Base-by-base conservation (phyloP, 2,113 vertebrate species). In the Odocoileus hemionus region DNA sequence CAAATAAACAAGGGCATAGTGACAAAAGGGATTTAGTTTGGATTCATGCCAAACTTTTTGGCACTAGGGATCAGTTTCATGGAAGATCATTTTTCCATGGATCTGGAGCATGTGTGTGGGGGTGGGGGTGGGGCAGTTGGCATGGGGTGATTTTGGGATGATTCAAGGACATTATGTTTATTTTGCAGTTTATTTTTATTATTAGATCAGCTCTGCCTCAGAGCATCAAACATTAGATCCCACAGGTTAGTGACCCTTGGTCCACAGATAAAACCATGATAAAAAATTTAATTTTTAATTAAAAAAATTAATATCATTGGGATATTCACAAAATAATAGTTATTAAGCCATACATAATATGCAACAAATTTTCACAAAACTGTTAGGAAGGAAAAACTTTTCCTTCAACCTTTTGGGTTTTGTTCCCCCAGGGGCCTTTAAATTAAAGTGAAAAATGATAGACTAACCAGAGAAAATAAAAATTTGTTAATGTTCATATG, bases 161-260 rank as follows among this genome's bases (percentile, higher is more conserved):
- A 39, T 33, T 70, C n/a, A 70, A 36, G 64, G 19, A 70, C n/a
- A 36, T 36, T 36, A 36, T 70, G 25, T 25, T 74, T 74, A 25
- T 25, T 74, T 25, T 74, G 21, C 36, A 74, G 21, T 74, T 74
- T 43, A 74, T 25, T 43, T 25, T 11, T 43, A 74, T 74, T 25
- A 39, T 39, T 39, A 39, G 6, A 25, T 74, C 36, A 74, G 11
- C 36, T 74, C 36, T 13, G 11, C 36, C 21, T 74, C 21, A 43
- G 70, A 74, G 19, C 9, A 70, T 36, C n/a, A 70, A 70, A 70
- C 64, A 36, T 23, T 36, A 70, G 64, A 11, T 23, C 64, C n/a
- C 17, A 70, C n/a, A 70, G 64, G n/a, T 70, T 70, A 36, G n/a
- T 70, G 4, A 70, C 19, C 0, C 0, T 70, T 70, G 64, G 14